These are phyloP conservation scores for Melieria omissa DNA, from an alignment of 2,888 invertebrate genomes.

Conservation along the genomic window DNA sequence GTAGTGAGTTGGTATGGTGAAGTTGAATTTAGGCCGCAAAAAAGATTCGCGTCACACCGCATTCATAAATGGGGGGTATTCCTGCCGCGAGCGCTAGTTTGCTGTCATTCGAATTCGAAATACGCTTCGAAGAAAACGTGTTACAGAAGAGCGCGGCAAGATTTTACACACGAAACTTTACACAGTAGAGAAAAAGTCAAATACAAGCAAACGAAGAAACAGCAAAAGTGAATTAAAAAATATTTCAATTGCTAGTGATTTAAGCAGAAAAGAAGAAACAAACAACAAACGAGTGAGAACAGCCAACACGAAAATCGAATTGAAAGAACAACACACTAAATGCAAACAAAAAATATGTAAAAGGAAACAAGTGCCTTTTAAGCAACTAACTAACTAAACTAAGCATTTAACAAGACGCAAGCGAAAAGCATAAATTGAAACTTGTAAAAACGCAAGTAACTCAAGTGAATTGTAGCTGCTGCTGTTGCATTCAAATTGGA, in stretches of 20 bases:
- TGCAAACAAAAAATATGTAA: slow-evolving; percentile 21
- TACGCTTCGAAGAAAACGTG: slow-evolving; percentile 3
- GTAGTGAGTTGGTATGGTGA: too few species aligned
- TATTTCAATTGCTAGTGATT: slow-evolving; percentile 18
- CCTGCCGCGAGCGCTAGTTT: not conserved
- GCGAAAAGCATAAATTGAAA: slow-evolving; percentile 17
- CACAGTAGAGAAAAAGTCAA: not conserved
- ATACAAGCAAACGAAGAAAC: not conserved
- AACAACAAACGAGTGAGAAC: not conserved
- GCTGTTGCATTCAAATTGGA: slow-evolving; percentile 27
- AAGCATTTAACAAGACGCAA: slow-evolving; percentile 26
- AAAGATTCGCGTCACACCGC: too few species aligned
- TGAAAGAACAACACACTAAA: slow-evolving; percentile 17
- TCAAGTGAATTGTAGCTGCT: slow-evolving; percentile 1
- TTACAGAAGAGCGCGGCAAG: slow-evolving; percentile 11
- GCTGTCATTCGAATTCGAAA: slow-evolving; percentile 30
- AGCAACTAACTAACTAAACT: slow-evolving; percentile 30
- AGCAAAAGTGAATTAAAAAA: slow-evolving; percentile 1
- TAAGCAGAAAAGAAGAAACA: slow-evolving; percentile 8
- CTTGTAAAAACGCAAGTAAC: not conserved
- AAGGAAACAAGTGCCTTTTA: slow-evolving; percentile 49
- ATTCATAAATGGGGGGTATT: too few species aligned
- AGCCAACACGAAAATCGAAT: slow-evolving; percentile 9
- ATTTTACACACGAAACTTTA: too few species aligned
- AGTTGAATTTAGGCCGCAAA: too few species aligned